A percentile compares a stretch with the other conserved stretches of the same genome.
These are phyloP conservation scores for Iguana delicatissima DNA, from an alignment of 2,797 vertebrate species.

Conservation along the genomic window DNA sequence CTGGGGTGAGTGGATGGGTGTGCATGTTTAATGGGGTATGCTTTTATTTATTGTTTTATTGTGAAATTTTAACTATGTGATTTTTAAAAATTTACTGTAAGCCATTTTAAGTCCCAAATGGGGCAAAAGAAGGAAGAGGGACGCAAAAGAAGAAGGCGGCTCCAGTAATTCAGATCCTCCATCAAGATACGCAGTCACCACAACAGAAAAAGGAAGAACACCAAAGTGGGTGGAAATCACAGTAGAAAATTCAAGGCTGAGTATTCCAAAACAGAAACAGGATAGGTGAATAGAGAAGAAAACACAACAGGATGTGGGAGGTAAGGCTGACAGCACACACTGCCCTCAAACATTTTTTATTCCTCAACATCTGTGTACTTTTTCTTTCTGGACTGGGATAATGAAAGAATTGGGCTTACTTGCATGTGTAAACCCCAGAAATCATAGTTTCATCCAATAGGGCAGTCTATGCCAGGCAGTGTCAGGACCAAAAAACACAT, in stretches of 20 bases:
- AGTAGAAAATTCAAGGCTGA: neutral
- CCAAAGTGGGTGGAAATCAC: too few species aligned
- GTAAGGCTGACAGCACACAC: neutral
- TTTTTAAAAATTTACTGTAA: too few species aligned
- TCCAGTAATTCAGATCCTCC: neutral
- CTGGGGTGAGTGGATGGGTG: too few species aligned
- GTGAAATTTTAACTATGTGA: too few species aligned
- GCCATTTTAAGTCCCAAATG: too few species aligned
- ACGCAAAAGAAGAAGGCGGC: neutral
- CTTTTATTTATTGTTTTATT: too few species aligned
- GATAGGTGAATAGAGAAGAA: neutral
- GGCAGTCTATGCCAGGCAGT: neutral
- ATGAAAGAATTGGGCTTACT: neutral
- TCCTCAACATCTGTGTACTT: neutral
- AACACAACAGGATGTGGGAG: neutral
- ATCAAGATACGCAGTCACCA: too few species aligned
- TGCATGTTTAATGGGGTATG: too few species aligned
- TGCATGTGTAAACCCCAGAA: too few species aligned
- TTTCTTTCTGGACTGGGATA: neutral
- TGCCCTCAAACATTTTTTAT: neutral
- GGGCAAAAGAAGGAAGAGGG: neutral
- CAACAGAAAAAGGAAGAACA: neutral
- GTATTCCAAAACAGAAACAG: neutral
- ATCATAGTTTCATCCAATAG: neutral
- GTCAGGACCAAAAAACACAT: neutral